Percentiles rank a stretch among this genome's conserved stretches.
These are phyloP conservation scores for Drosophila monieri DNA, from an alignment of 2,888 invertebrate species.

Conservation along the genomic window DNA sequence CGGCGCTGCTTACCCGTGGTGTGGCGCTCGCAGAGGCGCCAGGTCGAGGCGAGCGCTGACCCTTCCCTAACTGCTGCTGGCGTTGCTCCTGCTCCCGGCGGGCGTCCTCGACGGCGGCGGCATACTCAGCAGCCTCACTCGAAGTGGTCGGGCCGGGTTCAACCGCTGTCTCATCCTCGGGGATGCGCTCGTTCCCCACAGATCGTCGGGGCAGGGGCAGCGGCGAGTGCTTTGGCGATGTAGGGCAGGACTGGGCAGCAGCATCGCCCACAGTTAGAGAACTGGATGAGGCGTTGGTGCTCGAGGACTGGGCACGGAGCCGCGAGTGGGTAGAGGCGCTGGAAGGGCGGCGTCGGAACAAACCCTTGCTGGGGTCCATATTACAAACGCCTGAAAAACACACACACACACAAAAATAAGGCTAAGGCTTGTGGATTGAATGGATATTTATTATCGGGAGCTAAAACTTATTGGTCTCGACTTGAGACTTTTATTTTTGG, in stretches of 20 bases:
- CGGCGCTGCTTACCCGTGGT: constrained; percentile 69
- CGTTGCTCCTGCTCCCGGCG: constrained; percentile 63
- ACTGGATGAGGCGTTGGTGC: constrained; percentile 58
- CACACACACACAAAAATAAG: background rate
- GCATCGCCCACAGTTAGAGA: constrained; percentile 49
- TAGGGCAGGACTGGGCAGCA: constrained; percentile 82
- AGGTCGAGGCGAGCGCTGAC: constrained; percentile 58
- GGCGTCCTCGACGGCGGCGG: constrained; percentile 77
- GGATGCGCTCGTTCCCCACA: constrained; percentile 80
- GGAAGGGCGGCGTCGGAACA: constrained; percentile 83
- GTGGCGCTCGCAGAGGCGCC: constrained; percentile 45
- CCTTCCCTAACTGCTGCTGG: constrained; percentile 37
- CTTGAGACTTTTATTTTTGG: background rate
- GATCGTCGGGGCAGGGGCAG: constrained; percentile 82
- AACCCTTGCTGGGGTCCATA: constrained; percentile 82
- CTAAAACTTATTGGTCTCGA: constrained; percentile 1
- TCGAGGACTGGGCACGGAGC: constrained; percentile 75
- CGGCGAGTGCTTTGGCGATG: constrained; percentile 82
- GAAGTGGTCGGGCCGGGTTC: constrained; percentile 66
- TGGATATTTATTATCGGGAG: constrained; percentile 26
- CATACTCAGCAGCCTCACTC: constrained; percentile 80
- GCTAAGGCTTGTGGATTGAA: background rate
- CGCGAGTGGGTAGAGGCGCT: constrained; percentile 82
- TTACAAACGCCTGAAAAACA: constrained; percentile 82
- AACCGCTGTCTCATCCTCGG: constrained; percentile 81